Evolutionary conservation across 2,113 vertebrate species (phyloP).

Genomic region (Osmerus eperlanus): DNA sequence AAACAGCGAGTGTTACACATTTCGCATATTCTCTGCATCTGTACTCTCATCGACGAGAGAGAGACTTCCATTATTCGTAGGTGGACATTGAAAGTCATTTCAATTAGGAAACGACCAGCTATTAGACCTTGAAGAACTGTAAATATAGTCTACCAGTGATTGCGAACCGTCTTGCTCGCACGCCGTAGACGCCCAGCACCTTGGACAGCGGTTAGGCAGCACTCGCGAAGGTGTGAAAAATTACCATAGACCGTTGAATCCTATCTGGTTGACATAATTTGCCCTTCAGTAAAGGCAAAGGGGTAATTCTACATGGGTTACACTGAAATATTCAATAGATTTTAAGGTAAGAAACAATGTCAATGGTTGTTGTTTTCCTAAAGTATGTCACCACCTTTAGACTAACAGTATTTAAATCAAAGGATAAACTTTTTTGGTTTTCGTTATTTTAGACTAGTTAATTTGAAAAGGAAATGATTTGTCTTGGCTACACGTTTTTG

Average conservation of each 20-base stretch:
- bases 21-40: slow-evolving; percentile 25
- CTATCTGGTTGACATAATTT: neutral
- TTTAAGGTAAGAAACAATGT: slow-evolving; percentile 44
- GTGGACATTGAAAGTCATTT: slow-evolving; percentile 24
- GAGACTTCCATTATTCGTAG: slow-evolving; percentile 11
- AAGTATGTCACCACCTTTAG: neutral
- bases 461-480: no score
- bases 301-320: slow-evolving; percentile 49
- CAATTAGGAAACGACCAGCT: neutral
- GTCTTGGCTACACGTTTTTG: no score
- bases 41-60: slow-evolving; percentile 19
- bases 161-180: neutral
- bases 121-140: neutral
- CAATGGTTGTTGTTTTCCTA: neutral
- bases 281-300: slow-evolving; percentile 30
- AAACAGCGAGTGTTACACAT: slow-evolving; percentile 31
- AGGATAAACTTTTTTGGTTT: no score
- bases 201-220: slow-evolving; percentile 24
- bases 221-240: slow-evolving; percentile 16
- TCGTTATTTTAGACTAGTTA: no score
- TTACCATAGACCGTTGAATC: slow-evolving; percentile 10
- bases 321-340: slow-evolving; percentile 31
- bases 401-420: no score
- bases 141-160: neutral
- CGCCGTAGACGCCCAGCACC: slow-evolving; percentile 29